Evolutionary conservation across 2,888 invertebrate species (phyloP).

Genomic region (Spodoptera picta): DNA sequence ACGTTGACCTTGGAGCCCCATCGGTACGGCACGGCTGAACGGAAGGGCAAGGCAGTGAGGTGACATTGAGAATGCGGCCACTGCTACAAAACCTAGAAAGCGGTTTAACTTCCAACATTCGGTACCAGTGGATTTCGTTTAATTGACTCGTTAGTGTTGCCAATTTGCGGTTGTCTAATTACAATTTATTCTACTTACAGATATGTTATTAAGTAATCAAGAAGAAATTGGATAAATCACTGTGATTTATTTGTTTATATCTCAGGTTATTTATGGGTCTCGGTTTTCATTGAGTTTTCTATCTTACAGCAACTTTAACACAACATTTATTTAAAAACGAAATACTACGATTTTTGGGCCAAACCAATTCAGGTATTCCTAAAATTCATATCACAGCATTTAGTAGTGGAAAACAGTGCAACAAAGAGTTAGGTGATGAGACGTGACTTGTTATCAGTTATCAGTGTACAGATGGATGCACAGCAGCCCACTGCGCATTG

Average conservation of each 20-base stretch:
- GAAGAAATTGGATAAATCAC: constrained; percentile 31
- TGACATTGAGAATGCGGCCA: constrained; percentile 70
- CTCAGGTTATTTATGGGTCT: no score
- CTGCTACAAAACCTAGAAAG: constrained; percentile 65
- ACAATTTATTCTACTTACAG: constrained; percentile 23
- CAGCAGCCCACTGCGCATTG: constrained; percentile 25
- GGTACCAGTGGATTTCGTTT: constrained; percentile 37
- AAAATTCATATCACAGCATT: no score
- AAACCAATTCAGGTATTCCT: no score
- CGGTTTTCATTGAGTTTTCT: no score
- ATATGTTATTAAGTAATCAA: constrained; percentile 35
- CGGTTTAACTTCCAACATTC: constrained; percentile 43
- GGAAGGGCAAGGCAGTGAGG: constrained; percentile 65
- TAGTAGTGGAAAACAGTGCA: no score
- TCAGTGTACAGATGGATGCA: constrained; percentile 19
- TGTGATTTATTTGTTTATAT: constrained; percentile 17
- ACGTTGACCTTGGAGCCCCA: constrained; percentile 56
- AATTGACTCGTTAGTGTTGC: constrained; percentile 43
- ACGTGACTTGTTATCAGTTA: constrained; percentile 14
- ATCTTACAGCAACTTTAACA: no score
- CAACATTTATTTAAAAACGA: no score
- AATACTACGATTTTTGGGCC: no score
- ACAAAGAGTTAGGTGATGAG: background rate
- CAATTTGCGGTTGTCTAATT: constrained; percentile 41
- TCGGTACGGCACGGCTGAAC: constrained; percentile 57